Percentiles rank a stretch among this genome's conserved stretches.
These are phyloP conservation scores for Drosophila busckii DNA, from an alignment of 1,140 invertebrate genomes.

Conservation along the genomic window DNA sequence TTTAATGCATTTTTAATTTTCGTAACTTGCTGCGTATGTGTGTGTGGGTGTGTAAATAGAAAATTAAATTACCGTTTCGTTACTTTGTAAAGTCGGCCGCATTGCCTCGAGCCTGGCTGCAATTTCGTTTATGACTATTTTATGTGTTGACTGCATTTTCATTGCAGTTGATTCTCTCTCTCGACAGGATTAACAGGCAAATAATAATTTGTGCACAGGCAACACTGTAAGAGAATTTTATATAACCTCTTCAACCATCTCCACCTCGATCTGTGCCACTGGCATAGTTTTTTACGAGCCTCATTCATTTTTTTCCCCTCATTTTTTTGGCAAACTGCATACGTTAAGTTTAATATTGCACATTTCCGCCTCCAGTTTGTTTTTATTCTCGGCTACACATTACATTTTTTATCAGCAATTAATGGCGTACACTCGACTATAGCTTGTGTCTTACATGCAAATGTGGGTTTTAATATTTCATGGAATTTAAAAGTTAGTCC, in stretches of 20 bases:
- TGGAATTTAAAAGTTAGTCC: too few species aligned
- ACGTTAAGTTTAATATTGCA: too few species aligned
- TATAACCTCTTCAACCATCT: slow-evolving; percentile 18
- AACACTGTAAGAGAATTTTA: slow-evolving; percentile 52
- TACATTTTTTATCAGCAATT: too few species aligned
- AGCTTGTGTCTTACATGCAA: too few species aligned
- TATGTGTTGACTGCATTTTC: slow-evolving; percentile 47
- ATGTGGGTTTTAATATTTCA: too few species aligned
- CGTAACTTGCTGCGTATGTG: slow-evolving; percentile 5
- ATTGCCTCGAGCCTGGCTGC: slow-evolving; percentile 13
- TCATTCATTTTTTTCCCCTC: slow-evolving; percentile 11
- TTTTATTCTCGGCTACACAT: too few species aligned
- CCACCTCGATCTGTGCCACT: too few species aligned
- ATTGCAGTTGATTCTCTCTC: slow-evolving; percentile 36
- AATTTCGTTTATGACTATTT: slow-evolving; percentile 51
- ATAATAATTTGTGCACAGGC: slow-evolving; percentile 44
- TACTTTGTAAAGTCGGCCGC: slow-evolving; percentile 35
- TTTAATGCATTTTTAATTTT: slow-evolving; percentile 50
- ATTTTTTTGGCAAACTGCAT: too few species aligned
- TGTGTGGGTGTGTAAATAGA: slow-evolving; percentile 39
- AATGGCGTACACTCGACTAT: too few species aligned
- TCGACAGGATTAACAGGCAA: slow-evolving; percentile 44
- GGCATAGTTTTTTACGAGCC: too few species aligned
- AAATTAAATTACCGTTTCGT: slow-evolving; percentile 44
- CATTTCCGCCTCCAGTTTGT: too few species aligned